Percentiles rank a stretch among this genome's conserved stretches.
Evolutionary conservation across 2,113 vertebrate genomes (phyloP).

Genomic region (Todiramphus saurophagus): DNA sequence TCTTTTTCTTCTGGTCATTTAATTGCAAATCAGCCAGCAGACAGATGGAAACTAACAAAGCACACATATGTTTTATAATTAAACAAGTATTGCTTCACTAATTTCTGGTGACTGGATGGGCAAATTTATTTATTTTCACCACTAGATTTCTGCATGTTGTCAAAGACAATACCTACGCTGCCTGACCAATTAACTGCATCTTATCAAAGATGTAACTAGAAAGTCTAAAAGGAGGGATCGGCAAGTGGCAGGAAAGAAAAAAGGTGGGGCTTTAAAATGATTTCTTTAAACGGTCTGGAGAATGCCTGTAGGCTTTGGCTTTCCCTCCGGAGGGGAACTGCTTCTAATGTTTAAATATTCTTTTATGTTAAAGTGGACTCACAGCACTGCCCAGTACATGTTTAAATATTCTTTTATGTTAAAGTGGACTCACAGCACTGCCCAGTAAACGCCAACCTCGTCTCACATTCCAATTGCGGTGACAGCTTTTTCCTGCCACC

Average conservation of each 20-base stretch:
- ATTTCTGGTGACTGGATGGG: slow-evolving; percentile 64
- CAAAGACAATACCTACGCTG: not conserved
- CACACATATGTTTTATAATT: slow-evolving; percentile 63
- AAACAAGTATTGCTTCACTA: slow-evolving; percentile 61
- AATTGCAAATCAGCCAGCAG: slow-evolving; percentile 55
- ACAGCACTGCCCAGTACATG: not conserved
- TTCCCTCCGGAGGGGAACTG: not conserved
- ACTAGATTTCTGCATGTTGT: slow-evolving; percentile 1
- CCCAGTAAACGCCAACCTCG: not conserved
- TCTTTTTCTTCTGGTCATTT: slow-evolving; percentile 71
- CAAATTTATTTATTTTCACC: slow-evolving; percentile 57
- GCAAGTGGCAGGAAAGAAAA: not conserved
- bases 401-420: not conserved
- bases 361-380: not conserved
- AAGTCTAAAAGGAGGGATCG: not conserved
- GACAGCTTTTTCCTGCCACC: not conserved
- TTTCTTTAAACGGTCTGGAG: not conserved
- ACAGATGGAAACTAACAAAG: slow-evolving; percentile 61
- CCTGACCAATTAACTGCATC: slow-evolving; percentile 20
- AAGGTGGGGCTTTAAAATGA: not conserved
- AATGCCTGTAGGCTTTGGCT: not conserved
- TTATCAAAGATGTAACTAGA: not conserved
- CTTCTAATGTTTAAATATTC: not conserved
- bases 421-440: not conserved
- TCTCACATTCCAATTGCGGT: not conserved